Evolutionary conservation across 1,140 invertebrate genomes (phyloP).

Genomic region (Pachyrhynchus sulphureomaculatus): DNA sequence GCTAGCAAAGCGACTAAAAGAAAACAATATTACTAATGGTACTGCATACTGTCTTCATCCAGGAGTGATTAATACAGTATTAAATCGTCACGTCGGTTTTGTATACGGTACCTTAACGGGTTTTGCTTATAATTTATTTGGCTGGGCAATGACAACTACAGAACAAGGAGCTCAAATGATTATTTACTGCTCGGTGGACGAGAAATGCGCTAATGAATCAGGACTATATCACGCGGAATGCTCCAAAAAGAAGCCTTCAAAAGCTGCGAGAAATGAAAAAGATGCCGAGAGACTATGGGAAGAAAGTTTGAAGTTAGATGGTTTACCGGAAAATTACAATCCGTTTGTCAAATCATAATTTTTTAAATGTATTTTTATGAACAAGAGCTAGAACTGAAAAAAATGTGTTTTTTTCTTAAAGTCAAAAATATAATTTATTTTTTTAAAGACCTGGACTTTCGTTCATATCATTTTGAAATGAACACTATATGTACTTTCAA

Average conservation of each 20-base stretch:
- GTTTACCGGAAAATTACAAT: too few species aligned
- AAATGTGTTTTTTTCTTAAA: too few species aligned
- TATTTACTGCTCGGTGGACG: conserved; percentile 77
- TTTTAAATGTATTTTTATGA: too few species aligned
- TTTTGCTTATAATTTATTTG: conserved; percentile 39
- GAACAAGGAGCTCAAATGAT: too few species aligned
- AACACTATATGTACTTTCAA: too few species aligned
- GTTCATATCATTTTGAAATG: too few species aligned
- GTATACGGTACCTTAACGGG: conserved; percentile 53
- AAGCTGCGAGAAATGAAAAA: conserved; percentile 55
- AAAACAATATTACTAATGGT: conserved; percentile 55
- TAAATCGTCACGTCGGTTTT: conserved; percentile 67
- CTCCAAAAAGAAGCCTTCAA: conserved; percentile 49
- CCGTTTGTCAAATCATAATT: too few species aligned
- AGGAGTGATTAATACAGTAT: conserved; percentile 72
- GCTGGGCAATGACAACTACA: conserved; percentile 59
- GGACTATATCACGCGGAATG: conserved; percentile 65
- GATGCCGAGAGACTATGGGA: conserved; percentile 73
- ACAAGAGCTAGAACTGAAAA: too few species aligned
- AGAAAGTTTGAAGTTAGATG: conserved; percentile 62
- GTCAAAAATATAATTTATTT: too few species aligned
- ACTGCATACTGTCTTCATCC: too few species aligned
- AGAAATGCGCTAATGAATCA: too few species aligned
- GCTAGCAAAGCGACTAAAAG: conserved; percentile 59
- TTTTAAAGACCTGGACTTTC: too few species aligned